A percentile compares a stretch with the other conserved stretches of the same genome.
phyloP scores from a whole-genome alignment of 2,888 invertebrate species.

The Epirrhoe alternata region DNA sequence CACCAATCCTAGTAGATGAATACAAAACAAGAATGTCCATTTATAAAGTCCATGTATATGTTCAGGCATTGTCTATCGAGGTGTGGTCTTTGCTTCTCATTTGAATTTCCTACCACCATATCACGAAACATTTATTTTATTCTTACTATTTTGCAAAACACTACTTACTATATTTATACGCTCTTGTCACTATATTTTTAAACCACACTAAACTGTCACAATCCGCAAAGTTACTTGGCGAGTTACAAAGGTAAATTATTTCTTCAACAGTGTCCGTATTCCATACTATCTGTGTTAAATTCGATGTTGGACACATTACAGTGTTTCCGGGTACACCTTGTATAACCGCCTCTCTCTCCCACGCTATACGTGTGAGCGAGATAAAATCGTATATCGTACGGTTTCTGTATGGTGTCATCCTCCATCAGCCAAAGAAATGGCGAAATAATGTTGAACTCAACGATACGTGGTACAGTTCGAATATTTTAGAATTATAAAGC shows the following conservation, averaged over 20 bases:
- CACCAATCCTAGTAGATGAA: neutral
- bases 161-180: neutral
- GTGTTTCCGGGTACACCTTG: slow-evolving; percentile 33
- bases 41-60: neutral
- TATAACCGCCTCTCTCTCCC: slow-evolving; percentile 24
- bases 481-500: slow-evolving; percentile 2
- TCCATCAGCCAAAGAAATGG: slow-evolving; percentile 25
- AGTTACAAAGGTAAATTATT: slow-evolving; percentile 3
- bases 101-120: neutral
- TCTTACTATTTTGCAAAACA: too few species aligned
- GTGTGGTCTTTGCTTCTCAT: neutral
- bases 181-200: neutral
- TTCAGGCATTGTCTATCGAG: too few species aligned
- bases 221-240: slow-evolving; percentile 1
- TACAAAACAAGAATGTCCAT: neutral
- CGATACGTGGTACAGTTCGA: neutral
- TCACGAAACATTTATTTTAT: neutral
- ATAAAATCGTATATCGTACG: slow-evolving; percentile 26
- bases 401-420: slow-evolving; percentile 30
- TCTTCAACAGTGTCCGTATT: slow-evolving; percentile 10
- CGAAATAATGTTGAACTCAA: slow-evolving; percentile 25
- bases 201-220: neutral
- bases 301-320: slow-evolving; percentile 34
- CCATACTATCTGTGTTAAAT: slow-evolving; percentile 25
- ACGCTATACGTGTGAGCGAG: slow-evolving; percentile 19